Evolutionary conservation across 2,113 vertebrate species (phyloP).

Genomic region (Megaceryle torquata): DNA sequence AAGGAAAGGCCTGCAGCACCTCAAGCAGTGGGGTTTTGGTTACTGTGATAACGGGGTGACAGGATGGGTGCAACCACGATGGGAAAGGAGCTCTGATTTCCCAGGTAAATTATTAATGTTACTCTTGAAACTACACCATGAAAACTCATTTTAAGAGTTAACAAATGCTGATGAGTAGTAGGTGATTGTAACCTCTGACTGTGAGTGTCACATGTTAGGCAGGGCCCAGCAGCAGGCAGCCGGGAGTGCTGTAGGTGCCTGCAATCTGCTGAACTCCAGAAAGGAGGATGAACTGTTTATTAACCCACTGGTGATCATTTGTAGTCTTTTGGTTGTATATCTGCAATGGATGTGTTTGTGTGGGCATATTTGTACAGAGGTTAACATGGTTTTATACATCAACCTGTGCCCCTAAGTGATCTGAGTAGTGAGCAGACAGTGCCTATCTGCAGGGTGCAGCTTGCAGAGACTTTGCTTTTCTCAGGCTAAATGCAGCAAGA

Average conservation of each 20-base stretch:
- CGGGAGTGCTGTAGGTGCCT: background rate
- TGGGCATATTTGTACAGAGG: accelerated
- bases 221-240: background rate
- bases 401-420: background rate
- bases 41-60: background rate
- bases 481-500: background rate
- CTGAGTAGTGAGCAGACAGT: background rate
- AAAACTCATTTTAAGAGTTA: background rate
- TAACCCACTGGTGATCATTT: background rate
- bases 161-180: background rate
- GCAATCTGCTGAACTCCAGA: background rate
- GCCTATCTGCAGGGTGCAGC: background rate
- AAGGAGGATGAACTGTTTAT: background rate
- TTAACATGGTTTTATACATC: background rate
- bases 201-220: background rate
- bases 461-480: background rate
- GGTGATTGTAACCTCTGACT: background rate
- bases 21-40: background rate
- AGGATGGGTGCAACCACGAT: background rate
- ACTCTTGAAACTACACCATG: background rate
- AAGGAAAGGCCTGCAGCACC: background rate
- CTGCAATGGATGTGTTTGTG: accelerated
- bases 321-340: background rate
- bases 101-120: background rate
- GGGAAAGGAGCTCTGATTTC: background rate